Conservation (phyloP, 2,113 vertebrate species). For the Cebidichthys violaceus region DNA sequence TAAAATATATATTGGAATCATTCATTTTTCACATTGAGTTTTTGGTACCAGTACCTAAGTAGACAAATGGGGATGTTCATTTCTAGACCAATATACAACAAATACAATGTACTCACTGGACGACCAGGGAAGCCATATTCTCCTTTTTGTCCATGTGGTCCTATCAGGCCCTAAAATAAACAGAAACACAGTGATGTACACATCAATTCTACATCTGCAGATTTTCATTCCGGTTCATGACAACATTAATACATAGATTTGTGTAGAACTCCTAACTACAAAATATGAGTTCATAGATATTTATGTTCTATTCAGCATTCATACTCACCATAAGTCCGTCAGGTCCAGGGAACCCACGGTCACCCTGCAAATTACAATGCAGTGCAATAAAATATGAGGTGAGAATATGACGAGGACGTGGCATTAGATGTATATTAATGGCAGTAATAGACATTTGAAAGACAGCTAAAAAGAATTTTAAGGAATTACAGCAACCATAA, state of each 20-base stretch:
- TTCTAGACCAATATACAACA: neutral
- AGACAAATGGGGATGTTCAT: neutral
- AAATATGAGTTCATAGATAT: neutral
- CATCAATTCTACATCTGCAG: neutral
- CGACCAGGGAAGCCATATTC: conserved; percentile 93
- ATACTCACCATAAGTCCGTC: conserved; percentile 84
- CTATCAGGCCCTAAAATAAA: conserved; percentile 87
- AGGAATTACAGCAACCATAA: neutral
- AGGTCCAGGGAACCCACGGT: conserved; percentile 84
- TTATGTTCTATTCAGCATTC: conserved; percentile 1
- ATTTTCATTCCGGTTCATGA: neutral
- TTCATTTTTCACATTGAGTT: neutral
- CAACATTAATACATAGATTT: neutral
- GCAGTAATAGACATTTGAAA: neutral
- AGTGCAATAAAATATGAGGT: conserved; percentile 4
- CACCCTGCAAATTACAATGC: conserved; percentile 82
- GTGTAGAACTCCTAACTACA: neutral
- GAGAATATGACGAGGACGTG: neutral
- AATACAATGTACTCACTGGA: conserved; percentile 83
- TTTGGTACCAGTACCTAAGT: neutral
- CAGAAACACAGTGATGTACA: neutral
- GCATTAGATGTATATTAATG: neutral
- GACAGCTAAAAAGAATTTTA: neutral
- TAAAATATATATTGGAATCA: neutral
- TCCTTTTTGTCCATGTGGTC: conserved; percentile 91